A percentile compares a stretch with the other conserved stretches of the same genome.
Conservation (phyloP, 2,888 invertebrate genomes). For the Acanthoscelides obtectus region DNA sequence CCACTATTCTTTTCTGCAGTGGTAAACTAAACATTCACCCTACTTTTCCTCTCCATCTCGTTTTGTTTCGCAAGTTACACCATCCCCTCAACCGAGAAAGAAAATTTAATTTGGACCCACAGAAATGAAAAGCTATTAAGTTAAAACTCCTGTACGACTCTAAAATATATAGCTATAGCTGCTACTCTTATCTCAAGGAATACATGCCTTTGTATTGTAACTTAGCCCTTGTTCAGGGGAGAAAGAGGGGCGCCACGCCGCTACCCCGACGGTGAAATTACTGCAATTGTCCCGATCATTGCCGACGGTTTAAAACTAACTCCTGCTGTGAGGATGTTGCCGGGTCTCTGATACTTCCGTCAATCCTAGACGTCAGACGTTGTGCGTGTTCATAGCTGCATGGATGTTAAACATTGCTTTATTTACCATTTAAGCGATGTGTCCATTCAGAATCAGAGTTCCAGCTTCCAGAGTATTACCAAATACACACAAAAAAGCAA, state of each 20-base stretch:
- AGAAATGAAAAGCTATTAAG: conserved; percentile 43
- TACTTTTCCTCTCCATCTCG: background rate
- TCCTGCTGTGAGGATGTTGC: conserved; percentile 18
- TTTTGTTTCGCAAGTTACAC: background rate
- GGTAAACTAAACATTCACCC: too few species aligned
- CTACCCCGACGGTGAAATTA: conserved; percentile 39
- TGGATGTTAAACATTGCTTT: too few species aligned
- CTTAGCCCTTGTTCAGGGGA: conserved; percentile 11
- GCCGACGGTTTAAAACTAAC: conserved; percentile 40
- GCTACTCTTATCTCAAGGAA: conserved; percentile 29
- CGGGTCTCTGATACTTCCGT: background rate
- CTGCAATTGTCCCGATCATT: conserved; percentile 48
- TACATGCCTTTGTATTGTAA: conserved; percentile 13
- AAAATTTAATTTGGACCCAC: conserved; percentile 42
- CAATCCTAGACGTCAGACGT: too few species aligned
- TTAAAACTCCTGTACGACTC: conserved; percentile 40
- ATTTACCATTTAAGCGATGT: too few species aligned
- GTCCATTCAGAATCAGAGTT: too few species aligned
- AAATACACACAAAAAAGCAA: too few species aligned
- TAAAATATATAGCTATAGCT: conserved; percentile 41
- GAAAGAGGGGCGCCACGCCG: background rate
- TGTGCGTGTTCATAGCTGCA: too few species aligned
- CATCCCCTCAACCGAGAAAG: conserved; percentile 12
- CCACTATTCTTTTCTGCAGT: too few species aligned
- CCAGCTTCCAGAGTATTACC: too few species aligned